A percentile compares a stretch with the other conserved stretches of the same genome.
Conservation (phyloP, 2,888 invertebrate genomes). For the Scelioninae gen. 1 region DNA sequence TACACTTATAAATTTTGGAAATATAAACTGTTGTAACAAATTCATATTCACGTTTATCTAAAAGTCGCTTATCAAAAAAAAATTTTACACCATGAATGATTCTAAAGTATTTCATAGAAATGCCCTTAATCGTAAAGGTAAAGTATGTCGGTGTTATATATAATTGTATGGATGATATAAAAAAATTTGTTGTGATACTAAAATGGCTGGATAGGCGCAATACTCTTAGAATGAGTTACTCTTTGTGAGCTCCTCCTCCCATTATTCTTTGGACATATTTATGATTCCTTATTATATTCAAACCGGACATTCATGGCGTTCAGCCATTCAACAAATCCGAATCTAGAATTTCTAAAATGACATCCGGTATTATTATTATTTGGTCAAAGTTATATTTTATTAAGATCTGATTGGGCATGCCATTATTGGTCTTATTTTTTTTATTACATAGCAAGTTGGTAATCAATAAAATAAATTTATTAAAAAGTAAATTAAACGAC, state of each 20-base stretch:
- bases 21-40: not conserved
- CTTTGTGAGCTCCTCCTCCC: slow-evolving; percentile 31
- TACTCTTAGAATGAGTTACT: slow-evolving; percentile 24
- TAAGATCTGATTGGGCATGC: slow-evolving; percentile 22
- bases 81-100: not conserved
- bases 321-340: slow-evolving; percentile 13
- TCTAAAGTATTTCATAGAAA: slow-evolving; percentile 27
- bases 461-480: too few species aligned
- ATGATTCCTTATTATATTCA: slow-evolving; percentile 48
- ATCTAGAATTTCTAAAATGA: slow-evolving; percentile 33
- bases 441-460: too few species aligned
- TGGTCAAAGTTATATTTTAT: slow-evolving; percentile 13
- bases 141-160: slow-evolving; percentile 33
- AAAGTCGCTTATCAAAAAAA: slow-evolving; percentile 1
- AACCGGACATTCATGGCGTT: slow-evolving; percentile 26
- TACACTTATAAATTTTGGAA: not conserved
- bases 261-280: slow-evolving; percentile 49
- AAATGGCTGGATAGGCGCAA: slow-evolving; percentile 16
- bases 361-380: slow-evolving; percentile 51
- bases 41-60: not conserved
- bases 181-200: slow-evolving; percentile 25
- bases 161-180: slow-evolving; percentile 12
- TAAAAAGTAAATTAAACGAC: too few species aligned
- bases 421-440: not conserved
- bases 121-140: slow-evolving; percentile 11